These are phyloP conservation scores for Cylas formicarius DNA, from an alignment of 1,140 invertebrate species.

Conservation along the genomic window DNA sequence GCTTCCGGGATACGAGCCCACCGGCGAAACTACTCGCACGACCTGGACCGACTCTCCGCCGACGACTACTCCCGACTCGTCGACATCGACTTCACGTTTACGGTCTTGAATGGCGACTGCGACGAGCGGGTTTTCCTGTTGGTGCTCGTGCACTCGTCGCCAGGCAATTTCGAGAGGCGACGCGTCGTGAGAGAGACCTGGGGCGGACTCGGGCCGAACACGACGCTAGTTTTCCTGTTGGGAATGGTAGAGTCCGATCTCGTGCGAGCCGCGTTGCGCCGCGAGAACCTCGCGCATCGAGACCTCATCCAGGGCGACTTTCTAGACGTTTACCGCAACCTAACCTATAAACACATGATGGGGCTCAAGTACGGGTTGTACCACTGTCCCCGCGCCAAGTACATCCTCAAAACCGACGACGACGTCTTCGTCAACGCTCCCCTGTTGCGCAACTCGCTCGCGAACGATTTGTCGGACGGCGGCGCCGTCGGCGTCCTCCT, in stretches of 20 bases:
- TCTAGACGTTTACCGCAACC: constrained; percentile 70
- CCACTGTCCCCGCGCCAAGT: constrained; percentile 60
- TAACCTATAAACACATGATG: constrained; percentile 83
- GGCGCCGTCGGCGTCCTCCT: constrained; percentile 54
- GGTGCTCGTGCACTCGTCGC: constrained; percentile 62
- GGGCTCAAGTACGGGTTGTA: constrained; percentile 72
- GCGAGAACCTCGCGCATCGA: constrained; percentile 53
- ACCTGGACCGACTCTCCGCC: constrained; percentile 16
- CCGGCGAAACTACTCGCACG: constrained; percentile 27
- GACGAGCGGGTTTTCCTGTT: constrained; percentile 40
- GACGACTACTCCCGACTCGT: constrained; percentile 35
- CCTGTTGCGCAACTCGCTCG: constrained; percentile 56
- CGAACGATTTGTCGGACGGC: constrained; percentile 47
- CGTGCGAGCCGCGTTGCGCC: constrained; percentile 45
- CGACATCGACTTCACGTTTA: constrained; percentile 34
- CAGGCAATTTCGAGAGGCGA: constrained; percentile 54
- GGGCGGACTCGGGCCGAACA: constrained; percentile 43
- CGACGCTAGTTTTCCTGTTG: constrained; percentile 61
- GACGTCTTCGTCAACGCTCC: constrained; percentile 71
- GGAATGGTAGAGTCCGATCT: constrained; percentile 48
- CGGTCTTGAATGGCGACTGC: constrained; percentile 32
- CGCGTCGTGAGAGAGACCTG: constrained; percentile 60
- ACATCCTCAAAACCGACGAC: constrained; percentile 72
- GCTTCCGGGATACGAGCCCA: too few species aligned
- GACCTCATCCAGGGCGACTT: constrained; percentile 78